A percentile compares a stretch with the other conserved stretches of the same genome.
Conservation (phyloP, 2,888 invertebrate genomes). For the Aleiodes alternator region DNA sequence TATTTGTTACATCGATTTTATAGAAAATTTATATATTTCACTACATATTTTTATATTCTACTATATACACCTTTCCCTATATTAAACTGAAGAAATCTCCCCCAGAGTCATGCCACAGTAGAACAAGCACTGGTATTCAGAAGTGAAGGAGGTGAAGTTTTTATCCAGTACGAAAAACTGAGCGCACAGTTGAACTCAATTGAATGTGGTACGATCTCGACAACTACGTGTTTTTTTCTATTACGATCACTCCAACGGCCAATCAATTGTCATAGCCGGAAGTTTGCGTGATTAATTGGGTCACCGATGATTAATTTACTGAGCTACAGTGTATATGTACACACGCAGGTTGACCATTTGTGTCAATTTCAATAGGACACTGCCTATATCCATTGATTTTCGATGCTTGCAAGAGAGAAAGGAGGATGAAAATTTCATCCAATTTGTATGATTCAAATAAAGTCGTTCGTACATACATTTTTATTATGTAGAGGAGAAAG, state of each 20-base stretch:
- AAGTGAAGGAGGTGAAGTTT: background rate
- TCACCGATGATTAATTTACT: constrained; percentile 52
- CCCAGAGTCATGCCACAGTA: background rate
- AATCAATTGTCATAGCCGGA: constrained; percentile 56
- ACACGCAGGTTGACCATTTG: constrained; percentile 18
- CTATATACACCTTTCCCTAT: too few species aligned
- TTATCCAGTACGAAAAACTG: background rate
- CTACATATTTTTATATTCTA: too few species aligned
- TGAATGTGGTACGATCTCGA: constrained; percentile 32
- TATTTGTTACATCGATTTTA: too few species aligned
- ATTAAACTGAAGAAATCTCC: background rate
- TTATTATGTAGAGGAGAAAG: too few species aligned
- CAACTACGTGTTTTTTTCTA: constrained; percentile 41
- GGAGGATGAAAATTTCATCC: too few species aligned
- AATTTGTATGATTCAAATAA: too few species aligned
- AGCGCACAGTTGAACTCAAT: constrained; percentile 8
- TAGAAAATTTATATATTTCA: too few species aligned
- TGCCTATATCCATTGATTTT: constrained; percentile 5
- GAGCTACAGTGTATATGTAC: constrained; percentile 20
- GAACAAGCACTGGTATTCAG: background rate
- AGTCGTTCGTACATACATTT: too few species aligned
- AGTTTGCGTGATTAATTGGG: constrained; percentile 57
- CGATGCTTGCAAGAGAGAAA: background rate
- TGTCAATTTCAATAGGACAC: constrained; percentile 23
- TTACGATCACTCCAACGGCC: constrained; percentile 44